Evolutionary conservation across 2,113 vertebrate species (phyloP).

Genomic region (Danionella cerebrum): DNA sequence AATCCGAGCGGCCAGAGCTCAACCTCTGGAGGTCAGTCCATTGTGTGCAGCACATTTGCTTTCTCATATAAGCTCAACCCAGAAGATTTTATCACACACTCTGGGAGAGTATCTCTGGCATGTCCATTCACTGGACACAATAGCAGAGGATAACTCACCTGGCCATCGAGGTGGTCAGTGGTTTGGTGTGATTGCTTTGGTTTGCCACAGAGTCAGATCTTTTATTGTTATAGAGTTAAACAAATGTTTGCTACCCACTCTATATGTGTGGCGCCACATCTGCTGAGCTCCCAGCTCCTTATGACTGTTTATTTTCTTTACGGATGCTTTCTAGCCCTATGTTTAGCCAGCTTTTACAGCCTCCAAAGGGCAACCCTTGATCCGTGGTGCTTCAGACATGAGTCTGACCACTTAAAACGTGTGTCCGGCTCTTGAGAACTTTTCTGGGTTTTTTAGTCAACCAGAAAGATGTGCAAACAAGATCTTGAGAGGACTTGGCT

Average conservation of each 20-base stretch:
- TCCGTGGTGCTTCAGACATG: conserved; percentile 10
- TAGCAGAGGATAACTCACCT: conserved; percentile 31
- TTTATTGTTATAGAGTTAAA: conserved; percentile 26
- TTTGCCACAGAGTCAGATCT: conserved; percentile 6
- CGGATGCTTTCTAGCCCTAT: conserved; percentile 32
- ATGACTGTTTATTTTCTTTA: conserved; percentile 37
- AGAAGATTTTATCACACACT: conserved; percentile 40
- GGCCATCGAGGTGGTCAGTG: conserved; percentile 3
- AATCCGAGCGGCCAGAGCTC: neutral
- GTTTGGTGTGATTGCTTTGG: neutral
- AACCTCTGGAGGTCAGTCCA: conserved; percentile 22
- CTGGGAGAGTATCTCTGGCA: neutral
- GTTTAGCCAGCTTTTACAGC: conserved; percentile 48
- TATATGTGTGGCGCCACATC: neutral
- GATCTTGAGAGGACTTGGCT: neutral
- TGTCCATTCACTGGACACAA: conserved; percentile 20
- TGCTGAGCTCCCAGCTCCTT: neutral
- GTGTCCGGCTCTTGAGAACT: neutral
- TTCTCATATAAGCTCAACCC: conserved; percentile 24
- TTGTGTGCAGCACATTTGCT: conserved; percentile 29
- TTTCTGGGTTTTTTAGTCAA: conserved; percentile 7
- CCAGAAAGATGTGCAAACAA: neutral
- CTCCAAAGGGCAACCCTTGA: conserved; percentile 30
- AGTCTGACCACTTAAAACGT: neutral
- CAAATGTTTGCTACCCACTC: conserved; percentile 24